phyloP scores from a whole-genome alignment of 1,140 invertebrate genomes.

The Lepidotrigona ventralis region DNA sequence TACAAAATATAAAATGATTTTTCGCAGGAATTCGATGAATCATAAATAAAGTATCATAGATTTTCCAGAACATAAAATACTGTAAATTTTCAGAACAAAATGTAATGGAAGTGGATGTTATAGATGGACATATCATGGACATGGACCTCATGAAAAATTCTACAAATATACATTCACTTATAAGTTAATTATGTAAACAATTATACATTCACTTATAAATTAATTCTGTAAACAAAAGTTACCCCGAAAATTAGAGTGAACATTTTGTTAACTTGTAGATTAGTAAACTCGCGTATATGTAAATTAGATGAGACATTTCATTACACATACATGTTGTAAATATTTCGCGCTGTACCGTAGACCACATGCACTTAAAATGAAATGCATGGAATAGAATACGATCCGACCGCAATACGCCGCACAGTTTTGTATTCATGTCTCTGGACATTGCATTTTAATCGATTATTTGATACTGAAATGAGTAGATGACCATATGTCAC shows the following conservation, averaged over 20 bases:
- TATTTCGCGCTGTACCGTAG: not conserved
- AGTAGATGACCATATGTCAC: not conserved
- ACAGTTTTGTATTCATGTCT: not conserved
- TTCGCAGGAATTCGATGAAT: too few species aligned
- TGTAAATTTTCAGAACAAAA: too few species aligned
- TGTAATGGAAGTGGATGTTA: too few species aligned
- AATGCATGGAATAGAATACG: constrained; percentile 1
- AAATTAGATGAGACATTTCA: not conserved
- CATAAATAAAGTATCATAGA: too few species aligned
- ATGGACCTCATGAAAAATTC: too few species aligned
- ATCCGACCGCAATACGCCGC: not conserved
- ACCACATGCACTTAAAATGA: not conserved
- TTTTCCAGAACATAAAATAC: too few species aligned
- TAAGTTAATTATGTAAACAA: not conserved
- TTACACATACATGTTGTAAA: not conserved
- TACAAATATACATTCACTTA: not conserved
- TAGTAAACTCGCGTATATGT: not conserved
- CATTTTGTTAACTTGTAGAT: not conserved
- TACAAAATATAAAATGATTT: too few species aligned
- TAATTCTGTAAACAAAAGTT: not conserved
- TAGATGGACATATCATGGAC: too few species aligned
- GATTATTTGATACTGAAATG: not conserved
- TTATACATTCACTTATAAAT: not conserved
- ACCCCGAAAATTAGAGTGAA: not conserved
- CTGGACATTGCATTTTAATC: constrained; percentile 3